These are phyloP conservation scores for Muscidifurax raptorellus DNA, from an alignment of 1,140 invertebrate genomes.

Conservation along the genomic window DNA sequence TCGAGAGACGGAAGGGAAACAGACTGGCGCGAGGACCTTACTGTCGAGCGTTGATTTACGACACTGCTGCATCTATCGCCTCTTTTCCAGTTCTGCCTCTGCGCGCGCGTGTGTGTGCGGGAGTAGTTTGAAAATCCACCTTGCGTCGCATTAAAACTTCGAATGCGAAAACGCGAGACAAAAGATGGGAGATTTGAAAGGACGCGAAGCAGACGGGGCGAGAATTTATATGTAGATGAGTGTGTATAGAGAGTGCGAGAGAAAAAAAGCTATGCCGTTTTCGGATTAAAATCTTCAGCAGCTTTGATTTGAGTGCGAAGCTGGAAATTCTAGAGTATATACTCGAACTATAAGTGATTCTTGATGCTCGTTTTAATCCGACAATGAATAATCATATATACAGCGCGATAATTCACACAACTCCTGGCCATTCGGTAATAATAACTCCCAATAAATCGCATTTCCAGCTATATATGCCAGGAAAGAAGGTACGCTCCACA, in stretches of 20 bases:
- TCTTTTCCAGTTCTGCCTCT: conserved; percentile 52
- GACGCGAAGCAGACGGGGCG: neutral
- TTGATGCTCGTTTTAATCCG: neutral
- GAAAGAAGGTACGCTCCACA: neutral
- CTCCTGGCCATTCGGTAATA: no score
- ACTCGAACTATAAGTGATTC: no score
- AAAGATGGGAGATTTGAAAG: conserved; percentile 15
- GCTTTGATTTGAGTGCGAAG: no score
- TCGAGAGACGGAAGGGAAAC: conserved; percentile 4
- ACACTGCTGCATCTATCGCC: conserved; percentile 6
- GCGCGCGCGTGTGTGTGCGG: neutral
- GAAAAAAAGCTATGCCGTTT: neutral
- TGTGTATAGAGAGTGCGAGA: neutral
- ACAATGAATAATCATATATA: neutral
- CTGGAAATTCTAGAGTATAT: no score
- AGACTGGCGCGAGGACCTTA: conserved; percentile 7
- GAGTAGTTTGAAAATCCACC: conserved; percentile 59
- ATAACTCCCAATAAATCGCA: neutral
- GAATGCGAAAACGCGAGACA: conserved; percentile 48
- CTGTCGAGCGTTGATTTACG: conserved; percentile 41
- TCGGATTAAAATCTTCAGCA: neutral
- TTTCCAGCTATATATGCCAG: neutral
- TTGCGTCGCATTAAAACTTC: conserved; percentile 64
- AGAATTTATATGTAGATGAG: conserved; percentile 26
- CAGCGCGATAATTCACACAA: neutral